Conservation (phyloP, 2,888 invertebrate genomes). For the Lissocephala sabroskyi region DNA sequence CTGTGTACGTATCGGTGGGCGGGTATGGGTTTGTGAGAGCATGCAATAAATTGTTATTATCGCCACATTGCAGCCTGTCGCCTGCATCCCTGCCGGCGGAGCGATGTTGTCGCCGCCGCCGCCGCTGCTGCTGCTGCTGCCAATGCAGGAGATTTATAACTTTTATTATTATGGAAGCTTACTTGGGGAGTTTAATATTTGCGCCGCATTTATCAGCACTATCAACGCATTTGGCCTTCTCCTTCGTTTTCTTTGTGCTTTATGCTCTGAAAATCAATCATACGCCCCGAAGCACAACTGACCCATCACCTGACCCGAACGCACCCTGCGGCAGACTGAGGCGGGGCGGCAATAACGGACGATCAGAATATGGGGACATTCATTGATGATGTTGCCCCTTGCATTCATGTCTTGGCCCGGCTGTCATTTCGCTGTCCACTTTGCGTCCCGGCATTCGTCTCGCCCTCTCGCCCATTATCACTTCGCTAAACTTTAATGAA, state of each 20-base stretch:
- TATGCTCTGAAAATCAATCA: slow-evolving; percentile 56
- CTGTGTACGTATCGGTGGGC: slow-evolving; percentile 14
- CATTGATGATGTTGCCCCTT: slow-evolving; percentile 58
- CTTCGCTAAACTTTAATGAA: slow-evolving; percentile 13
- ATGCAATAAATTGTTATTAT: slow-evolving; percentile 70
- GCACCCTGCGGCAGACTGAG: background rate
- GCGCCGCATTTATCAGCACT: slow-evolving; percentile 45
- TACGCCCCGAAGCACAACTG: slow-evolving; percentile 34
- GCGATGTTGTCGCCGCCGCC: slow-evolving; percentile 2
- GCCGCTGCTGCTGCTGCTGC: slow-evolving; percentile 11
- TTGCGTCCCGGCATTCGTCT: background rate
- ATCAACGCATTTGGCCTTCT: slow-evolving; percentile 19
- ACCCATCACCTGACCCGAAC: slow-evolving; percentile 23
- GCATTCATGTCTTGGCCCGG: slow-evolving; percentile 38
- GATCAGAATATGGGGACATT: slow-evolving; percentile 32
- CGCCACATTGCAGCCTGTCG: slow-evolving; percentile 67
- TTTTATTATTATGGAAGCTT: slow-evolving; percentile 67
- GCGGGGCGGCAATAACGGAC: too few relatives aligned
- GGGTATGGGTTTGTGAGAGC: slow-evolving; percentile 31
- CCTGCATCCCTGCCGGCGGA: slow-evolving; percentile 23
- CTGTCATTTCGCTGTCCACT: slow-evolving; percentile 42
- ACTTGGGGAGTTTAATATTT: slow-evolving; percentile 56
- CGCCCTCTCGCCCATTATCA: background rate
- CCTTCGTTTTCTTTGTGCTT: slow-evolving; percentile 28
- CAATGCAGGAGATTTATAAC: slow-evolving; percentile 63